Conservation (phyloP, 2,888 invertebrate species). For the Clitarchus hookeri region DNA sequence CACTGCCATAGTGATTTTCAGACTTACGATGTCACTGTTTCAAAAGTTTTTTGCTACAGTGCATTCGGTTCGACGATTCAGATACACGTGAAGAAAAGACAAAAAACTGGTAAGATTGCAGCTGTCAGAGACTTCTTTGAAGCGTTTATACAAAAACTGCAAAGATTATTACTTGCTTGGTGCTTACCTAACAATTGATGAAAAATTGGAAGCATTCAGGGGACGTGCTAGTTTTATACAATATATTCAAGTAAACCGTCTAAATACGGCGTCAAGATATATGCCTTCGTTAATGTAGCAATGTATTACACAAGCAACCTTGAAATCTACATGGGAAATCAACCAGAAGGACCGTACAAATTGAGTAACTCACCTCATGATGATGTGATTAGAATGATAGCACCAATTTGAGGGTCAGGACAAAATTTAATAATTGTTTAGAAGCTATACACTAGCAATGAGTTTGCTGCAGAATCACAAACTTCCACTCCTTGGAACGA, state of each 20-base stretch:
- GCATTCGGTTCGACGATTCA: neutral
- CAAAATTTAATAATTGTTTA: constrained; percentile 38
- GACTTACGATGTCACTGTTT: neutral
- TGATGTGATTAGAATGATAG: constrained; percentile 43
- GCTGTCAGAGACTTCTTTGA: neutral
- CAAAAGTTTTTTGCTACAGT: neutral
- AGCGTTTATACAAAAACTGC: neutral
- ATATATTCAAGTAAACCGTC: no score
- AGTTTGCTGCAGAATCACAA: no score
- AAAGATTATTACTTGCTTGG: no score
- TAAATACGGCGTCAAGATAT: neutral
- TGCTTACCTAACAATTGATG: neutral
- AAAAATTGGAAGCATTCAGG: neutral
- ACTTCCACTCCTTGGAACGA: constrained; percentile 40
- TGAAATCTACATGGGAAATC: neutral
- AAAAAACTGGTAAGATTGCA: neutral
- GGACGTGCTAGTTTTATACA: no score
- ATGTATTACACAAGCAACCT: neutral
- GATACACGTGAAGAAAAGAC: neutral
- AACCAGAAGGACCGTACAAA: neutral
- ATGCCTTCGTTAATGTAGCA: neutral
- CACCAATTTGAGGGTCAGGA: no score
- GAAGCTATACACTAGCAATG: constrained; percentile 40
- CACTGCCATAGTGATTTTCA: neutral
- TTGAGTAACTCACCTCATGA: constrained; percentile 43